Base-by-base conservation (phyloP, 2,113 vertebrate genomes). In the Sinosuthora webbiana region DNA sequence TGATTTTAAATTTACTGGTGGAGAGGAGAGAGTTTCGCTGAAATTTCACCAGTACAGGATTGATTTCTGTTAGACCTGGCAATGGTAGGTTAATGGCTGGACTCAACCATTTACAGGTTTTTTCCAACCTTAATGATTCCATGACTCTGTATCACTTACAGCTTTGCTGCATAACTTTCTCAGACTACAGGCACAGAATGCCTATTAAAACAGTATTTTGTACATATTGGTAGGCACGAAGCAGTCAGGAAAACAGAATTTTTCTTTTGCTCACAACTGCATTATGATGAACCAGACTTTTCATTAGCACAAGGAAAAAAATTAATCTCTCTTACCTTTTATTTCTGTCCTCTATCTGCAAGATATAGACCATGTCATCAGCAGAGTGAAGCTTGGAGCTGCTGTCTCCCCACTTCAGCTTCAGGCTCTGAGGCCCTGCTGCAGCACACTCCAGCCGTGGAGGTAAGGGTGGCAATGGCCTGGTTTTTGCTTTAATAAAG, bases 321-420 rank as follows among this genome's bases (percentile, higher is more conserved):
- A 47, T 23, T 62, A 1, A 2, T 16, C 4, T 67, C 63, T 60
- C 97, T 83, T 90, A 99, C 99, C 99, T 99, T 98, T 98, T 99
- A 96, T 99, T 99, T 95, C 98, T 98, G 97, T 99, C 99, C 94
- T 99, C 99, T 97, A 99, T 98, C 97, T 99, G 99, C 64, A 99
- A 98, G 56, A 98, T 98, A 91, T 99, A 99, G 71, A 98, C 98
- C 90, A 98, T 94, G 91, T 99, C 99, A 5, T 99, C 98, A 2
- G 97, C 55, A 30, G 98, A 44, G 2, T 98, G 98, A 42, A 96
- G 96, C 41, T 98, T 99, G 59, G 98, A 97, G 67, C 95, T 98
- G 77, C 98, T 98, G 79, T 99, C 99, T 8, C 99, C 99, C 99
- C 99, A 99, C 52, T 99, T 99, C 55, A 99, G 98, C 97, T 99